Conservation (phyloP, 2,888 invertebrate species). For the Plemyria rubiginata region DNA sequence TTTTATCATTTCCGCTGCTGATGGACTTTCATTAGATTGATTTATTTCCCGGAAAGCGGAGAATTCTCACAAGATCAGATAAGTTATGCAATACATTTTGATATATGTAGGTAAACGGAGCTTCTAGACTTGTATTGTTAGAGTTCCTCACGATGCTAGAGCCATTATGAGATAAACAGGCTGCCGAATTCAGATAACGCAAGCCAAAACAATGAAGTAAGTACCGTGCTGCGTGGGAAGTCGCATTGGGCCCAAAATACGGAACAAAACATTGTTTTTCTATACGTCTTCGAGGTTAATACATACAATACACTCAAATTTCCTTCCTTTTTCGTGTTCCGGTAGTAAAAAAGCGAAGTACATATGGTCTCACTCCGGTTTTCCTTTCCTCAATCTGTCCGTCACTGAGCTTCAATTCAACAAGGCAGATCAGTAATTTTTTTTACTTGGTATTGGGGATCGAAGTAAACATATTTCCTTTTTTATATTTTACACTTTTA, state of each 20-base stretch:
- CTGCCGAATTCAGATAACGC: constrained; percentile 32
- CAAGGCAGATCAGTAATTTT: too few species aligned
- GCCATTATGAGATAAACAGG: constrained; percentile 31
- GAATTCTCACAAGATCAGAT: constrained; percentile 31
- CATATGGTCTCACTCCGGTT: too few species aligned
- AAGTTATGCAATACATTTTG: constrained; percentile 28
- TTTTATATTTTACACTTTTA: too few species aligned
- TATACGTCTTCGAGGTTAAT: constrained; percentile 30
- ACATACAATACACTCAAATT: constrained; percentile 2
- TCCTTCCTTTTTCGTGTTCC: constrained; percentile 5
- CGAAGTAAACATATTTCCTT: too few species aligned
- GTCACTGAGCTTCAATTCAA: not conserved
- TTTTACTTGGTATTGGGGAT: too few species aligned
- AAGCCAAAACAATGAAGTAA: constrained; percentile 40
- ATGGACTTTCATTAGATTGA: constrained; percentile 27
- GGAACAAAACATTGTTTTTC: constrained; percentile 30
- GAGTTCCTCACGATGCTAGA: constrained; percentile 34
- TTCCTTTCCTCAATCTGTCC: not conserved
- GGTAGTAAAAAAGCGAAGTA: not conserved
- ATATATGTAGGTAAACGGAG: constrained; percentile 6
- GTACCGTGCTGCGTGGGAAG: constrained; percentile 53
- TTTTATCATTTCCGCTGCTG: constrained; percentile 18
- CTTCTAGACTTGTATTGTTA: constrained; percentile 39
- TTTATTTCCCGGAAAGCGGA: constrained; percentile 31
- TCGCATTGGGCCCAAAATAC: constrained; percentile 48